Percentiles rank a stretch among this genome's conserved stretches.
phyloP scores from a whole-genome alignment of 2,888 invertebrate species.

The Cantharis nigra region DNA sequence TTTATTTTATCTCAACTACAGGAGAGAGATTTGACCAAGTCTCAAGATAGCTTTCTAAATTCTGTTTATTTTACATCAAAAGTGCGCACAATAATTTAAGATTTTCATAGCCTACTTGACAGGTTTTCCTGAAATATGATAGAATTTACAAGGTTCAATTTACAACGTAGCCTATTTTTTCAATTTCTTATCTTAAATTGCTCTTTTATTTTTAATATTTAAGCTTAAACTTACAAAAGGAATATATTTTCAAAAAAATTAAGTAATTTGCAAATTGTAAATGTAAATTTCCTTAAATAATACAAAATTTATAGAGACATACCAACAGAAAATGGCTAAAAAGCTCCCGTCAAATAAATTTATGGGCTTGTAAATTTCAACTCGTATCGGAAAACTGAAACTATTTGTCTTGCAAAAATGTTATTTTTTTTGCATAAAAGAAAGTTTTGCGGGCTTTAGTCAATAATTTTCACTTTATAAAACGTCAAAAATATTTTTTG shows the following conservation, averaged over 20 bases:
- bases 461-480: conserved; percentile 7
- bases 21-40: conserved; percentile 11
- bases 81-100: conserved; percentile 9
- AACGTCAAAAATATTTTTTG: not conserved
- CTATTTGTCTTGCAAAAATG: conserved; percentile 13
- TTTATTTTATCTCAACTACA: conserved; percentile 11
- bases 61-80: conserved; percentile 9
- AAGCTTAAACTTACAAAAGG: not conserved
- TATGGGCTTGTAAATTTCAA: conserved; percentile 23
- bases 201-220: not conserved
- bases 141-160: conserved; percentile 1
- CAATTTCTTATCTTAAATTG: not conserved
- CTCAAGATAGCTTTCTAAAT: conserved; percentile 8
- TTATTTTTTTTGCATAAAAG: conserved; percentile 9
- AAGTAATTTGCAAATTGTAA: not conserved
- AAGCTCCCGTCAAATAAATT: conserved; percentile 18
- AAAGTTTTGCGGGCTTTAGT: conserved; percentile 4
- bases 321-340: conserved; percentile 5
- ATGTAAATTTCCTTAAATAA: not conserved
- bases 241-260: not conserved
- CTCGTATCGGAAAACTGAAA: conserved; percentile 15
- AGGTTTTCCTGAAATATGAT: conserved; percentile 4
- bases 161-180: not conserved
- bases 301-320: conserved; percentile 15
- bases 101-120: conserved; percentile 6